Evolutionary conservation across 2,888 invertebrate species (phyloP).

Genomic region (Electrophaes corylata): DNA sequence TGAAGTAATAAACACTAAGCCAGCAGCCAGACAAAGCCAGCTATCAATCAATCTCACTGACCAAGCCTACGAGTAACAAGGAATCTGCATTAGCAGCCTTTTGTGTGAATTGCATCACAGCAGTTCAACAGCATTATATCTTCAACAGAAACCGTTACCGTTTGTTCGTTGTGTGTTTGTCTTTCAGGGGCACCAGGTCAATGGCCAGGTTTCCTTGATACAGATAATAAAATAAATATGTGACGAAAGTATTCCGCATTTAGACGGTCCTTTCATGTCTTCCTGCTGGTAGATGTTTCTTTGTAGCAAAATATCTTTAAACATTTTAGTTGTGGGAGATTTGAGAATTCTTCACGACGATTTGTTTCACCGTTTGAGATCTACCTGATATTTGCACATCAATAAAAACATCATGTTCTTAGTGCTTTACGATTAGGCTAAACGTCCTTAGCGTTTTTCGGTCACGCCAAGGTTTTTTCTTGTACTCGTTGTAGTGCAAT

Average conservation of each 20-base stretch:
- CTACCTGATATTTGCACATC: too few relatives aligned
- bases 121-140: background rate
- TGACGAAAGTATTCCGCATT: background rate
- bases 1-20: constrained; percentile 3
- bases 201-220: background rate
- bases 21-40: constrained; percentile 10
- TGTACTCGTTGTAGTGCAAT: too few relatives aligned
- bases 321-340: too few relatives aligned
- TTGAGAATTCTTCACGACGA: too few relatives aligned
- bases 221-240: background rate
- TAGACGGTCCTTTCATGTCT: background rate
- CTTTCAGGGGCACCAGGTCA: background rate
- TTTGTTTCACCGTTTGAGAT: too few relatives aligned
- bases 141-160: constrained; percentile 2
- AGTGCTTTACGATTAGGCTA: too few relatives aligned
- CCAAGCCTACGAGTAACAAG: constrained; percentile 27
- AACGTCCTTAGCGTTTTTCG: too few relatives aligned
- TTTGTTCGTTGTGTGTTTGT: background rate
- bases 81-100: constrained; percentile 35
- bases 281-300: background rate
- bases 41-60: constrained; percentile 17
- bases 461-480: too few relatives aligned
- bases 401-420: too few relatives aligned
- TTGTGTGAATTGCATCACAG: constrained; percentile 21
- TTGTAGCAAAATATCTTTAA: background rate